A percentile compares a stretch with the other conserved stretches of the same genome.
phyloP scores from a whole-genome alignment of 2,888 invertebrate species.

The Sinhomidia bicolor region DNA sequence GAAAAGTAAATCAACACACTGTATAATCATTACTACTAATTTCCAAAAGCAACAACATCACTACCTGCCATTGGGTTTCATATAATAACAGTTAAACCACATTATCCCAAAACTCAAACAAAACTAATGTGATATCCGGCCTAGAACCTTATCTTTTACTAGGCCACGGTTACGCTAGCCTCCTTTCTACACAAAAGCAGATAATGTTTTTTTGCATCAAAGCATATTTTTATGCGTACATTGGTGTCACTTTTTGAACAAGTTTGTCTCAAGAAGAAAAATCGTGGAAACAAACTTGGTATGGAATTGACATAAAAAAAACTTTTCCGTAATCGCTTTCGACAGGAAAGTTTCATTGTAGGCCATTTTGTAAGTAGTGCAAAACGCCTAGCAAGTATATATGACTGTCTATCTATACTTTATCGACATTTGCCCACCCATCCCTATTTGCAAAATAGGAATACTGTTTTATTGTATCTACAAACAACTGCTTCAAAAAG shows the following conservation, averaged over 20 bases:
- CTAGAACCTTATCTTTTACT: slow-evolving; percentile 66
- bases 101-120: neutral
- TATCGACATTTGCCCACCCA: slow-evolving; percentile 54
- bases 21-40: neutral
- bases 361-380: neutral
- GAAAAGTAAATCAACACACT: neutral
- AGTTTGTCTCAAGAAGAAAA: neutral
- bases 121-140: slow-evolving; percentile 47
- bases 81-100: neutral
- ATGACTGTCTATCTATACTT: neutral
- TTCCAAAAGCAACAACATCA: neutral
- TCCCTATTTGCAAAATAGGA: slow-evolving; percentile 9
- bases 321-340: neutral
- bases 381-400: neutral
- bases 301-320: neutral
- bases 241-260: neutral
- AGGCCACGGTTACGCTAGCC: slow-evolving; percentile 65
- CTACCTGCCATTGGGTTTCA: neutral
- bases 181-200: slow-evolving; percentile 33
- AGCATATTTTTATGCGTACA: neutral
- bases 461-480: neutral
- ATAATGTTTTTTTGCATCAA: neutral
- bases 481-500: neutral
- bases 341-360: neutral
- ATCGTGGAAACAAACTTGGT: neutral